Percentiles rank a stretch among this genome's conserved stretches.
phyloP scores from a whole-genome alignment of 2,888 invertebrate genomes.

The Drosophila antonietae region DNA sequence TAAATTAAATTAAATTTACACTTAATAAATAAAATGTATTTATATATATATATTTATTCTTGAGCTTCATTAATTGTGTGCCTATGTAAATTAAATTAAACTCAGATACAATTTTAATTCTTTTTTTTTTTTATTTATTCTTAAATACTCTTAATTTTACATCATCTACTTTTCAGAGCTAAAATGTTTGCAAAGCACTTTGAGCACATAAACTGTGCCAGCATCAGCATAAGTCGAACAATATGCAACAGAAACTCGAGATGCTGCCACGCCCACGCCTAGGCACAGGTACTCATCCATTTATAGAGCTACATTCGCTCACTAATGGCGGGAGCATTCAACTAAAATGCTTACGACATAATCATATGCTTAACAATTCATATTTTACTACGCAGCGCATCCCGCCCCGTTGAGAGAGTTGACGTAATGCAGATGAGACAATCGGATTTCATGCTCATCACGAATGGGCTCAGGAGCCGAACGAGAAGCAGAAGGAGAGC shows the following conservation, averaged over 20 bases:
- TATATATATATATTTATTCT: neutral
- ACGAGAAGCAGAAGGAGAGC: neutral
- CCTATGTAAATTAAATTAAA: neutral
- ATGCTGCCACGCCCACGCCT: constrained; percentile 8
- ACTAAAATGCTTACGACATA: constrained; percentile 49
- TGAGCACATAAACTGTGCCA: constrained; percentile 8
- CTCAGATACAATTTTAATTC: no score
- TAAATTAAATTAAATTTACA: neutral
- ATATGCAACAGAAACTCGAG: constrained; percentile 18
- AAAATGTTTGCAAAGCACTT: neutral
- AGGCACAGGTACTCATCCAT: neutral
- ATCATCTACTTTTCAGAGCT: no score
- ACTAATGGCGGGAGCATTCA: constrained; percentile 47
- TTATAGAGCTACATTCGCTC: constrained; percentile 6
- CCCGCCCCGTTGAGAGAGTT: neutral
- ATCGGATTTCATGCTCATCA: constrained; percentile 44
- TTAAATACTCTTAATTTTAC: neutral
- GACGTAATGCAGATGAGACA: constrained; percentile 28
- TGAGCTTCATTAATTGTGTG: neutral
- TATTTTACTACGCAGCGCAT: constrained; percentile 3
- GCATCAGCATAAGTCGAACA: constrained; percentile 21
- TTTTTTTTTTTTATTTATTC: neutral
- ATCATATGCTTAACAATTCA: constrained; percentile 45
- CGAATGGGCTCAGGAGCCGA: neutral
- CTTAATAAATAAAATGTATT: neutral